Percentiles rank a stretch among this genome's conserved stretches.
Evolutionary conservation across 2,888 invertebrate genomes (phyloP).

Genomic region (Eupeodes latifasciatus): DNA sequence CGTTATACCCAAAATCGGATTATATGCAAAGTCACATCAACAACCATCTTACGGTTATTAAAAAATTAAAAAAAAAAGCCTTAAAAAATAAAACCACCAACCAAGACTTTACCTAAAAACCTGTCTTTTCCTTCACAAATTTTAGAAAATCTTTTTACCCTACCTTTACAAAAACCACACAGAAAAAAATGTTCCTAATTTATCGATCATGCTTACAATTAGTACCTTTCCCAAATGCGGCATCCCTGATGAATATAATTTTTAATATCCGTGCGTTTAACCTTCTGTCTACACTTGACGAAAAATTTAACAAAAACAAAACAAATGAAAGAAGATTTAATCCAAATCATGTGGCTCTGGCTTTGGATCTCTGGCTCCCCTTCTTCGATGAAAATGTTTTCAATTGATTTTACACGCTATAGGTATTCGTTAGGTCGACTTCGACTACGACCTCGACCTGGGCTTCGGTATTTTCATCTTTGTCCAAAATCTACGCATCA

Average conservation of each 20-base stretch:
- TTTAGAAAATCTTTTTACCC: not conserved
- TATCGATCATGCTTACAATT: constrained; percentile 62
- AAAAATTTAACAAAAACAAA: constrained; percentile 6
- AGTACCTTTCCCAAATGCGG: constrained; percentile 33
- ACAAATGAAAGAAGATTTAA: not conserved
- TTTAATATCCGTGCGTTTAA: constrained; percentile 39
- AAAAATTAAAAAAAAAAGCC: constrained; percentile 15
- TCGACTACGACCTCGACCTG: too few species aligned
- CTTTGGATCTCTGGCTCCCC: too few species aligned
- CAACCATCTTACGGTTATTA: constrained; percentile 1
- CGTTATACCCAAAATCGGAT: constrained; percentile 52
- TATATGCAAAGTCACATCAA: constrained; percentile 24
- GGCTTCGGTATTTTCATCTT: not conserved
- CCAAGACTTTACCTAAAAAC: not conserved
- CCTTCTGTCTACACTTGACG: constrained; percentile 28
- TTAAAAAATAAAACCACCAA: not conserved
- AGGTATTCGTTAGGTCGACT: not conserved
- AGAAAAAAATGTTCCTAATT: constrained; percentile 37
- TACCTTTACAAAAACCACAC: constrained; percentile 24
- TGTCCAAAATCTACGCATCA: constrained; percentile 23
- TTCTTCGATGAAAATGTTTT: not conserved
- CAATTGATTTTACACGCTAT: constrained; percentile 8
- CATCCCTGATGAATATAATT: constrained; percentile 17
- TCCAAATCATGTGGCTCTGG: not conserved
- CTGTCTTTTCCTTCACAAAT: not conserved